Conservation (phyloP, 2,797 vertebrate species). For the Chaunax sp. region DNA sequence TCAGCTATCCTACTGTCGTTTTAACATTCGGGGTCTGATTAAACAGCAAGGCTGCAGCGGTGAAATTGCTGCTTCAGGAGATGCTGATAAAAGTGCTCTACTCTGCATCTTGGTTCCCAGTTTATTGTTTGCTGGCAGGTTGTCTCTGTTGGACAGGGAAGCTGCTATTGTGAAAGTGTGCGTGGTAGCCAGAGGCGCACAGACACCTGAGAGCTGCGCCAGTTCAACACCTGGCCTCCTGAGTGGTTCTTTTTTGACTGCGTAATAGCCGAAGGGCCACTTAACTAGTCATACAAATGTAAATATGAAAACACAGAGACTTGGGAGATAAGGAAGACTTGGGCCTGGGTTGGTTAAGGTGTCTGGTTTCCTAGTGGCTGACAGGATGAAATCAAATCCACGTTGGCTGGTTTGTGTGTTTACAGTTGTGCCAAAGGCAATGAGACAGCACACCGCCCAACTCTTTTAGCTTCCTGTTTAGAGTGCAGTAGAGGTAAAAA, state of each 20-base stretch:
- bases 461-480: slow-evolving; percentile 45
- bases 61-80: not conserved
- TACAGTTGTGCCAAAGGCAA: slow-evolving; percentile 47
- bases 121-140: slow-evolving; percentile 25
- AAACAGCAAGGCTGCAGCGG: not conserved
- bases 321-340: slow-evolving; percentile 26
- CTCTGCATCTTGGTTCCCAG: not conserved
- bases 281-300: slow-evolving; percentile 51
- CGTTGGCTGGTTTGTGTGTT: slow-evolving; percentile 30
- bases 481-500: slow-evolving; percentile 14
- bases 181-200: slow-evolving; percentile 39
- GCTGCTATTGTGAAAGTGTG: slow-evolving; percentile 35
- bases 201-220: slow-evolving; percentile 50
- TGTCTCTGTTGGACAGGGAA: slow-evolving; percentile 17
- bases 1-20: too few relatives aligned
- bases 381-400: slow-evolving; percentile 59
- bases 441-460: slow-evolving; percentile 20
- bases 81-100: not conserved
- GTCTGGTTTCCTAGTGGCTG: slow-evolving; percentile 47
- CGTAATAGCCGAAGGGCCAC: slow-evolving; percentile 52
- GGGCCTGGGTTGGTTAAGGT: not conserved
- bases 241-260: not conserved
- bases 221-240: slow-evolving; percentile 51
- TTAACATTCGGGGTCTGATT: too few relatives aligned
- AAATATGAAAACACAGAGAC: slow-evolving; percentile 40